Evolutionary conservation across 2,797 vertebrate genomes (phyloP).

Genomic region (Propithecus deckenii): DNA sequence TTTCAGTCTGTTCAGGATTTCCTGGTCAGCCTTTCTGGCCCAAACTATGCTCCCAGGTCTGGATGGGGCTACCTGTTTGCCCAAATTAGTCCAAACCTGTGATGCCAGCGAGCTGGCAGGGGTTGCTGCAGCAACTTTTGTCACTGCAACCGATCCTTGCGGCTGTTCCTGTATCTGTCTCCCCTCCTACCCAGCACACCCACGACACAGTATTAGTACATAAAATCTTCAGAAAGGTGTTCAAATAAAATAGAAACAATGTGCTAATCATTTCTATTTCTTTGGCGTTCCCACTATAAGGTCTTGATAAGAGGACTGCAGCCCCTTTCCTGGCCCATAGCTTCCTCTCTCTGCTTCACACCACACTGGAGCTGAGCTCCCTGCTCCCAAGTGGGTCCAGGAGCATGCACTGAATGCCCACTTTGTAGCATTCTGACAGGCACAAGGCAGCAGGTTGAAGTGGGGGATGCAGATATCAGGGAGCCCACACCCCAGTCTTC

Average conservation of each 20-base stretch:
- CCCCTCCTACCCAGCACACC: neutral
- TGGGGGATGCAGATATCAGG: neutral
- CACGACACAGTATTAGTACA: no score
- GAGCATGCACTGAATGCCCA: neutral
- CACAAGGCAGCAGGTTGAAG: neutral
- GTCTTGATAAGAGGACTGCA: neutral
- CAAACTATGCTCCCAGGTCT: neutral
- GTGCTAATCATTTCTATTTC: neutral
- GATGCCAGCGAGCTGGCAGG: neutral
- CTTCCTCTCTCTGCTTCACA: neutral
- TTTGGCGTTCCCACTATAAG: neutral
- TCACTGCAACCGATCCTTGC: neutral
- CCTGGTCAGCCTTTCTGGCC: neutral
- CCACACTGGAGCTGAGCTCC: neutral
- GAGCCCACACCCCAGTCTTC: neutral
- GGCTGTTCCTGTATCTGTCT: neutral
- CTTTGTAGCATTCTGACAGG: neutral
- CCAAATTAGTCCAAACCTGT: neutral
- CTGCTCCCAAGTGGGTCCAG: neutral
- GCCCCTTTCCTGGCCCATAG: neutral
- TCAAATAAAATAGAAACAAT: neutral
- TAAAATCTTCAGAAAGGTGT: neutral
- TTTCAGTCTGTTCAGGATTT: neutral
- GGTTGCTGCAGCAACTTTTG: neutral
- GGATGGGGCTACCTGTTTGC: neutral